Base-by-base conservation (phyloP, 2,113 vertebrate genomes). In the Tapirus terrestris region DNA sequence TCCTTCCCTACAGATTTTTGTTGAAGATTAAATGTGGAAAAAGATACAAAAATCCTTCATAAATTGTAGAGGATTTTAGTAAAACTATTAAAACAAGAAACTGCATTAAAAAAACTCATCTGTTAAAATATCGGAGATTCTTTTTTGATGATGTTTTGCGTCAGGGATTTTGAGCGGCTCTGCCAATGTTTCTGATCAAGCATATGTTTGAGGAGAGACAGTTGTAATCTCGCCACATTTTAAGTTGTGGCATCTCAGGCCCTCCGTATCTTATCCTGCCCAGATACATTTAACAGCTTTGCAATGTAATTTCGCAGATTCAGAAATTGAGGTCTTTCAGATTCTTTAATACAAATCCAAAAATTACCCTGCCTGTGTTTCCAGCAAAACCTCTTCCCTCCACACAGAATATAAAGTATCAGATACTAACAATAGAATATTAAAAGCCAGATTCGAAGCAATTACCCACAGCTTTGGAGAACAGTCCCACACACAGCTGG, bases 151-250 rank as follows among this genome's bases (percentile, higher is more conserved):
- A 79, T 96, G 85, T 95, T 98, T 94, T 88, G 72, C 89, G 29
- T 94, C 81, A 95, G 84, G 60, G 83, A 27, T 98, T 98, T 98
- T 65, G 86, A 65, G 92, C 56, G 29, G 27, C 76, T 97, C 82
- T 98, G 98, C 97, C 98, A 98, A 84, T 98, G 96, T 98, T 98
- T 98, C 68, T 96, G 84, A 65, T 84, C 63, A 84, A 97, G 97
- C 95, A 97, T 98, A 58, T 94, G 96, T 91, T 98, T 82, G 83
- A 94, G 93, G 43, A 94, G 65, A 89, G 76, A 73, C 87, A 96
- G 95, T 95, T 96, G 94, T 89, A 89, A 89, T 96, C 93, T 97
- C 91, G 0, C 91, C 97, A 75, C 82, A 96, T 98, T 97, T 98
- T 96, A 89, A 93, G 89, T 88, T 87, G 81, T 97, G 87, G 95